Evolutionary conservation across 2,888 invertebrate genomes (phyloP).

Genomic region (Pterobdella sp.): DNA sequence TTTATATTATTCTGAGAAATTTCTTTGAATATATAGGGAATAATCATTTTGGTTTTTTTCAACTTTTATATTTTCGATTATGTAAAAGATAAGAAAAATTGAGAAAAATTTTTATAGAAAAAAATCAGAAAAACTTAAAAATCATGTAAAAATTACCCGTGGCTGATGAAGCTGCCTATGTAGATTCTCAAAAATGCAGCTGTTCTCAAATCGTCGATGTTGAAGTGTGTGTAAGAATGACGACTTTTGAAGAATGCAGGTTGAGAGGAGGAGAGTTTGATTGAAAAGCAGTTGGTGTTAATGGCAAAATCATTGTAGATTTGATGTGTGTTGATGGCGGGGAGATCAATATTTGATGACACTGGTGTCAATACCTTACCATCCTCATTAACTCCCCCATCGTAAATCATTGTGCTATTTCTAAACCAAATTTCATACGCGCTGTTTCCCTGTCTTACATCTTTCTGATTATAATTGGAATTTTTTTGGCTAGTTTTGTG

Average conservation of each 20-base stretch:
- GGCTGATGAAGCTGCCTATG: not conserved
- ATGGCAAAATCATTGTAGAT: not conserved
- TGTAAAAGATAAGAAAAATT: no score
- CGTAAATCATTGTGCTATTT: no score
- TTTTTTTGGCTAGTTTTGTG: not conserved
- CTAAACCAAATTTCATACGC: no score
- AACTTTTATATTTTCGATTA: no score
- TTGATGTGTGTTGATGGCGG: not conserved
- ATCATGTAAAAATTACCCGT: not conserved
- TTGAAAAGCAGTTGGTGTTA: not conserved
- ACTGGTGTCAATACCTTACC: not conserved
- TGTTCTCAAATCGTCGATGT: not conserved
- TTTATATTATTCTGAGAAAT: no score
- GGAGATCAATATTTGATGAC: not conserved
- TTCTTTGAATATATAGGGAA: no score
- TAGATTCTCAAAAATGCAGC: not conserved
- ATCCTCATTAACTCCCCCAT: not conserved
- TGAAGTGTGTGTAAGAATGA: not conserved
- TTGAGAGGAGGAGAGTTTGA: not conserved
- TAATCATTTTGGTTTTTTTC: no score
- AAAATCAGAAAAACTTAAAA: not conserved
- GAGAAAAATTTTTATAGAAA: no score
- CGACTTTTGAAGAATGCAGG: not conserved
- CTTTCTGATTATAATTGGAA: not conserved
- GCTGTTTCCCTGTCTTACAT: no score